Base-by-base conservation (phyloP, 2,113 vertebrate species). In the Saccopteryx leptura region DNA sequence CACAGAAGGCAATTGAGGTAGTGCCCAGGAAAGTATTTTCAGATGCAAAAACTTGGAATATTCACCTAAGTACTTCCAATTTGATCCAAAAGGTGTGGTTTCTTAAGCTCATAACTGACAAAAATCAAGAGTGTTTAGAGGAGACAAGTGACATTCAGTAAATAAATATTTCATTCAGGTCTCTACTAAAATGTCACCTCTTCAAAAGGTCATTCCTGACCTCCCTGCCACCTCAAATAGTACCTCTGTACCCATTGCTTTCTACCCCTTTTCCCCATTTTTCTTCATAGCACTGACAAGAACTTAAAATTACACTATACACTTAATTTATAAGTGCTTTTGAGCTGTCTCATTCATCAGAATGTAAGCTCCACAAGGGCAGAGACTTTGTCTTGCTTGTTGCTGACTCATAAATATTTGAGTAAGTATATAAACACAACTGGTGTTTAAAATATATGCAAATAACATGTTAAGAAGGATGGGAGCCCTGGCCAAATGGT, bases 101-200 rank as follows among this genome's bases (percentile, higher is more conserved):
- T 92, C 58, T 84, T 76, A 96, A 91, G 24, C 58, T 83, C 48
- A 68, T 65, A 89, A 87, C 24, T 90, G 48, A 91, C 39, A 82
- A 94, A 96, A 78, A 28, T 17, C 65, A 96, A 91, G 61, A 91
- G 48, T 76, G 28, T 68, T 82, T 60, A 75, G 2, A 91, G 39
- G 24, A 96, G 5, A 88, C 18, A 85, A 4, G 8, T 75, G 9
- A 63, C 26, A 94, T 58, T 85, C 71, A 94, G 26, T 89, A 93
- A 90, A 24, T 19, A 91, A 96, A 21, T 82, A 89, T 18, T 21
- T 66, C 96, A 93, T 88, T 93, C 31, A 74, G 28, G 33, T 66
- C 15, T 94, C 78, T 91, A 87, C 18, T 60, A 93, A 93, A 91
- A 76, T 26, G 23, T 50, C 50, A 96, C 31, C 10, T 84, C 80